Evolutionary conservation across 1,140 invertebrate genomes (phyloP), one percentile per base, ranked within the genome.

Genomic region (Centruroides sculpturatus): DNA sequence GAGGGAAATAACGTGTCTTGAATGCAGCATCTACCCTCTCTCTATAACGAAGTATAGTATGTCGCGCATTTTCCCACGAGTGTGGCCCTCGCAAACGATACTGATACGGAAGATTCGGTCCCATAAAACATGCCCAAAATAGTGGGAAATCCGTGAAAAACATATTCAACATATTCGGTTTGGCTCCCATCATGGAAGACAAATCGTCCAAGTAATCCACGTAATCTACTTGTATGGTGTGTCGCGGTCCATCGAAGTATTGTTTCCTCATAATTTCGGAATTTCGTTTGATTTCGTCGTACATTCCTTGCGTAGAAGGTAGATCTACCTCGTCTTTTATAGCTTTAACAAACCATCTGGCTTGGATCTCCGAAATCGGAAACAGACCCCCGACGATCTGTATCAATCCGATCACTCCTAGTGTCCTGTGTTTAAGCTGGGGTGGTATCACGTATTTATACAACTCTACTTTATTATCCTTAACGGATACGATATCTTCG

Each of bases 311-410:
- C 41, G 60, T 55, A 5, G 61, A 56, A 7, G 72, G 72, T 12
- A 75, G 59, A 0, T 60, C 52, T 0, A 62, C 47, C 10, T 68
- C 64, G 35, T 67, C 71, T 67, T 54, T 35, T 10, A 67, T 13
- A 2, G 68, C 13, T 9, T 59, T 60, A 3, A 65, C 48, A 34
- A 63, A 67, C 66, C 66, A 69, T 36, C 68, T 63, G 9, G 60
- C 59, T 52, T 69, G 68, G 35, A 80, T 73, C 69, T 80, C 79
- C 6, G 75, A 70, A 36, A 80, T 73, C 10, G 78, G 78, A 64
- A 77, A 72, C 11, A 80, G 70, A 55, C 75, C 70, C 35, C 78
- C 77, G 49, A 79, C 65, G 51, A 79, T 75, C 66, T 78, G 78
- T 55, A 79, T 66, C 47, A 76, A 71, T 1, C 79, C 79, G 60